Evolutionary conservation across 1,140 invertebrate genomes (phyloP).

Genomic region (Caenorhabditis elegans): WBcel235 BX284606.5:5514501-5515000

Average conservation of each 20-base stretch:
- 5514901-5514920: conserved; percentile 53
- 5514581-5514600: not conserved
- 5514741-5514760: too few species aligned
- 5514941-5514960: too few species aligned
- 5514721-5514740: too few species aligned
- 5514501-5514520: not conserved
- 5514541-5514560: not conserved
- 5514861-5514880: conserved; percentile 31
- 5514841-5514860: conserved; percentile 56
- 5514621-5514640: too few species aligned
- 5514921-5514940: conserved; percentile 54
- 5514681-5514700: too few species aligned
- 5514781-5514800: too few species aligned
- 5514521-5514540: not conserved
- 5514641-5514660: too few species aligned
- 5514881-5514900: not conserved
- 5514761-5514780: too few species aligned
- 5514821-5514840: conserved; percentile 54
- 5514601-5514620: too few species aligned
- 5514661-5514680: too few species aligned
- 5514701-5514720: too few species aligned
- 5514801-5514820: not conserved
- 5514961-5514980: too few species aligned
- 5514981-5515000: conserved; percentile 18
- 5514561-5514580: not conserved